A percentile compares a stretch with the other conserved stretches of the same genome.
Conservation (phyloP, 2,888 invertebrate species). For the Pyrocoelia pectoralis region DNA sequence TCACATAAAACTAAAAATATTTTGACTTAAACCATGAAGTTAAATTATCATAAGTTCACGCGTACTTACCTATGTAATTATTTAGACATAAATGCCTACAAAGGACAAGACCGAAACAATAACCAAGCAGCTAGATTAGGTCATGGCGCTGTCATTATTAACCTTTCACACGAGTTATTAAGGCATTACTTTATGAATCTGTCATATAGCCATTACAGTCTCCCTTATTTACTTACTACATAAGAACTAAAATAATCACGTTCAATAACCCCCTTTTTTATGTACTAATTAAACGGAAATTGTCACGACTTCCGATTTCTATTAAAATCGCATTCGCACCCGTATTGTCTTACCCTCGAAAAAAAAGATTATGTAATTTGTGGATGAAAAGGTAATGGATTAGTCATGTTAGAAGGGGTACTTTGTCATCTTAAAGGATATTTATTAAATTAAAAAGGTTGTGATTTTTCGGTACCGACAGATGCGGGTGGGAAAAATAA, state of each 20-base stretch:
- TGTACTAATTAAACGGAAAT: constrained; percentile 37
- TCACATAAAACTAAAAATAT: too few species aligned
- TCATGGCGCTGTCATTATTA: constrained; percentile 45
- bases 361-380: neutral
- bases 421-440: neutral
- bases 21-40: neutral
- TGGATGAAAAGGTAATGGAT: constrained; percentile 22
- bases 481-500: constrained; percentile 27
- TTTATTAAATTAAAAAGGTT: constrained; percentile 23
- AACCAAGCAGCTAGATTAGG: constrained; percentile 34
- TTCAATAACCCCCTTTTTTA: constrained; percentile 40
- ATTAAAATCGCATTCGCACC: constrained; percentile 28
- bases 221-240: constrained; percentile 28
- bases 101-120: constrained; percentile 23
- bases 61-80: neutral
- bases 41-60: neutral
- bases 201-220: constrained; percentile 10
- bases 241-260: constrained; percentile 38
- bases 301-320: constrained; percentile 36
- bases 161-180: constrained; percentile 50
- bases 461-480: constrained; percentile 20
- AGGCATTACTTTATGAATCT: constrained; percentile 26
- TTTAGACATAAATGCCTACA: neutral
- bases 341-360: constrained; percentile 33
- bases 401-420: constrained; percentile 19